Base-by-base conservation (phyloP, 2,797 vertebrate species). In the Paedocypris micromegethes region DNA sequence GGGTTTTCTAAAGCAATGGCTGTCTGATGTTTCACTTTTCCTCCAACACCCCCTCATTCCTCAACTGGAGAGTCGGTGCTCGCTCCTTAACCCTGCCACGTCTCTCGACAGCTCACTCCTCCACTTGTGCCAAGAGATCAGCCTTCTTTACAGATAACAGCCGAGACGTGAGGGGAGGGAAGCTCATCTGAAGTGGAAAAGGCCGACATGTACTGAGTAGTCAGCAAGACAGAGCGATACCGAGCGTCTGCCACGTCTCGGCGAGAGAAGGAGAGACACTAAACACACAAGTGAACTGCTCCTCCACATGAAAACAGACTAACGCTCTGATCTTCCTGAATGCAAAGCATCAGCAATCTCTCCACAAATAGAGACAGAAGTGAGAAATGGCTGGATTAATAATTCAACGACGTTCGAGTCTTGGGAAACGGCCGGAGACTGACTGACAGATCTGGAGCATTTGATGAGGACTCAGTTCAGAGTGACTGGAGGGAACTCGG, bases 391-490 rank as follows among this genome's bases (percentile, higher is more conserved):
- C 78, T 74, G 79, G 79, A 80, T 88, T 84, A 88, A 86, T 88
- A 86, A 88, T 89, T 90, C 84, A 89, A 87, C 79, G 72, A 53
- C 73, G 59, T 61, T 73, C 80, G 72, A 6, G 5, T 52, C 59
- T 43, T 63, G 59, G 75, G 81, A 74, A 80, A 77, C 79, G 83
- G 82, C 83, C 79, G 80, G 73, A 23, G 80, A 74, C 80, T 88
- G 88, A 88, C 74, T 87, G 88, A 86, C 86, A 85, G 79, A 88
- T 88, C 75, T 82, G 79, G 85, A 86, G 80, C 85, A 79, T 85
- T 88, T 86, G 85, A 86, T 85, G 77, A 70, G 70, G 78, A 64
- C 5, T 55, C 39, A 39, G 8, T 8, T 50, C 38, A n/a, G 3
- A 6, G 47, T 42, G 59, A 9, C 46, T 41, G 42, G 58, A 41